Evolutionary conservation across 2,888 invertebrate genomes (phyloP), one percentile per base, ranked within the genome.

Genomic region (Mesorhabditis belari): DNA sequence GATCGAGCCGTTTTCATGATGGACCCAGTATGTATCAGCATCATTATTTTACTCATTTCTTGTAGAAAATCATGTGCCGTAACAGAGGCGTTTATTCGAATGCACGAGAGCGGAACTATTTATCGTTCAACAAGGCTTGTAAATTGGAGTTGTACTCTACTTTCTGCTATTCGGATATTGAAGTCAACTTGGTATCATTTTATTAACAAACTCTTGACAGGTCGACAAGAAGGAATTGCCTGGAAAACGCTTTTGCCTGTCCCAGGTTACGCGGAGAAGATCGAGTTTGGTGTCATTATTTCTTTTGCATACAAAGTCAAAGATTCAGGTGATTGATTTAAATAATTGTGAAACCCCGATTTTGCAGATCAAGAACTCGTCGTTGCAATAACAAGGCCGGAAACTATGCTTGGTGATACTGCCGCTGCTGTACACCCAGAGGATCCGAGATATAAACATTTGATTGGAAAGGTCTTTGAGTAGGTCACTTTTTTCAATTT

Each of bases 161-260:
- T 92, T 80, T 95, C 94, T 56, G 96, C 96, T 6, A 98, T 99
- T 96, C 96, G 0, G 98, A 99, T 81, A 95, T 99, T 70, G 98
- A 98, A 84, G 94, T 87, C 69, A 25, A 53, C 29, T 49, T 21
- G 19, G 44, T 19, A 44, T 24, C 5, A 57, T 55, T 67, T n/a
- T 49, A 12, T 3, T 23, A n/a, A 61, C 51, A 64, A 9, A 1
- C 12, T 3, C 26, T 57, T 53, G 12, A 73, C 60, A 86, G 85
- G 88, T 96, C 3, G 96, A 99, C 81, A 96, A 99, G 83, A 82
- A 89, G 49, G 92, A 95, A 80, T 83, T 99, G 49, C 81, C 87
- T 3, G 94, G 94, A 0, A 89, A 56, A 98, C 94, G 0, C 82
- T 90, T 72, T 81, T 99, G 54, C 80, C 87, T 25, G 92, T 99